Percentiles rank a stretch among this genome's conserved stretches.
These are phyloP conservation scores for Zygothrica quintamaculata DNA, from an alignment of 2,888 invertebrate species.

Conservation along the genomic window DNA sequence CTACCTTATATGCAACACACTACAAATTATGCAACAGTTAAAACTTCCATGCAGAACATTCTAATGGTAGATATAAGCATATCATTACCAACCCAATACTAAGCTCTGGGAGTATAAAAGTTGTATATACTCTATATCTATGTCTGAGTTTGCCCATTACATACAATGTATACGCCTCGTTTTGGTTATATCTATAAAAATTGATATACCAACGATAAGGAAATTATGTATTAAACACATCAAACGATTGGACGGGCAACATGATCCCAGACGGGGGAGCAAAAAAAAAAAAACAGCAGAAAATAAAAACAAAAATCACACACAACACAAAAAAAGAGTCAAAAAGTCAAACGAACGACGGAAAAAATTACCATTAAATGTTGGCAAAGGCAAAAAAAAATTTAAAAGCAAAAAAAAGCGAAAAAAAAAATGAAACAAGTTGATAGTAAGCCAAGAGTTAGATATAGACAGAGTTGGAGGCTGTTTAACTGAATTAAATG, in stretches of 20 bases:
- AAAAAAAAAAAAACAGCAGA: too few species aligned
- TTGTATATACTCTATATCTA: too few species aligned
- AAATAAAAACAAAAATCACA: too few species aligned
- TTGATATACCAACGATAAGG: constrained; percentile 62
- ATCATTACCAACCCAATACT: too few species aligned
- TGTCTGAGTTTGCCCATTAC: too few species aligned
- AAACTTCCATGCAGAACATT: too few species aligned
- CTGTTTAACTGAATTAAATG: constrained; percentile 77
- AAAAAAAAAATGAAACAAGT: constrained; percentile 64
- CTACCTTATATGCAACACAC: too few species aligned
- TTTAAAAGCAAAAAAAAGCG: constrained; percentile 50
- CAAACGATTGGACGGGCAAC: constrained; percentile 62
- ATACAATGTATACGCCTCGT: background rate
- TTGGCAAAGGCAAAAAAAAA: too few species aligned
- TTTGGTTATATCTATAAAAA: too few species aligned
- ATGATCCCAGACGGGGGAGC: constrained; percentile 36
- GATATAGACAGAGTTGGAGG: constrained; percentile 65
- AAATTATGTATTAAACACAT: constrained; percentile 79
- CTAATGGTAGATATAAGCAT: too few species aligned
- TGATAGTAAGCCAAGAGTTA: constrained; percentile 49
- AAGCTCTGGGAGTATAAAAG: too few species aligned
- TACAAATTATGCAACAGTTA: too few species aligned
- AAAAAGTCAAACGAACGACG: constrained; percentile 47
- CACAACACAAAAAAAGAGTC: constrained; percentile 14
- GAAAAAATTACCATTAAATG: constrained; percentile 71